Evolutionary conservation across 1,140 invertebrate species (phyloP).

Genomic region (Aphelenchoides avenae): DNA sequence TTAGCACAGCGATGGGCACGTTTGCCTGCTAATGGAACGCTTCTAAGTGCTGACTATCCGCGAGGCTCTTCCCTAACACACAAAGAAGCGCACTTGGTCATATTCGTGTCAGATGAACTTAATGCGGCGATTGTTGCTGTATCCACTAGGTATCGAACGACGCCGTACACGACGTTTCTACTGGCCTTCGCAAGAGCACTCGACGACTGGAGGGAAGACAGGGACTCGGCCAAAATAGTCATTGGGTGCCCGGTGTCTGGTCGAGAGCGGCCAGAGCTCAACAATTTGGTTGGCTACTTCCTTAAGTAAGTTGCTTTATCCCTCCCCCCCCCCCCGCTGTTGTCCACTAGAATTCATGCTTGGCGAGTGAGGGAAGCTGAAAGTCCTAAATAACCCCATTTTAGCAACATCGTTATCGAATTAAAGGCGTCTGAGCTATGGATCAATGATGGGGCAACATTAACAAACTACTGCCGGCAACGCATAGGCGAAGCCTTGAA

Average conservation of each 20-base stretch:
- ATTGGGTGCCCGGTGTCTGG: slow-evolving; percentile 41
- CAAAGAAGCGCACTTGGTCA: no score
- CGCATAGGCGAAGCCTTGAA: background rate
- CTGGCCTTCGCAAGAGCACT: slow-evolving; percentile 13
- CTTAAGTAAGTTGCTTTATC: slow-evolving; percentile 47
- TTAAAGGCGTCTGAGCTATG: background rate
- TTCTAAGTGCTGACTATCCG: background rate
- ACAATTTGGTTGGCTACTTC: slow-evolving; percentile 50
- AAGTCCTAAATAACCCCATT: background rate
- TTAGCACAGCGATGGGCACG: slow-evolving; percentile 10
- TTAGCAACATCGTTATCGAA: background rate
- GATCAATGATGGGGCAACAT: background rate
- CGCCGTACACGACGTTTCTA: slow-evolving; percentile 20
- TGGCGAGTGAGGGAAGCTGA: slow-evolving; percentile 15
- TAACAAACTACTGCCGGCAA: no score
- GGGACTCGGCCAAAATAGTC: slow-evolving; percentile 21
- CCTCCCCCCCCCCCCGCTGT: slow-evolving; percentile 3
- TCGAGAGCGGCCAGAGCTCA: slow-evolving; percentile 23
- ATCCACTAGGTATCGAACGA: background rate
- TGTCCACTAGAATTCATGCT: slow-evolving; percentile 1
- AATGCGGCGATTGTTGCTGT: background rate
- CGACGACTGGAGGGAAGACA: slow-evolving; percentile 13
- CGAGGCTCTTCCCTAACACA: background rate
- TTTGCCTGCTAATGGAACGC: slow-evolving; percentile 21
- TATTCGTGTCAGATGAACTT: slow-evolving; percentile 5